Base-by-base conservation (phyloP, 1,140 invertebrate genomes). In the Leguminivora glycinivorella region DNA sequence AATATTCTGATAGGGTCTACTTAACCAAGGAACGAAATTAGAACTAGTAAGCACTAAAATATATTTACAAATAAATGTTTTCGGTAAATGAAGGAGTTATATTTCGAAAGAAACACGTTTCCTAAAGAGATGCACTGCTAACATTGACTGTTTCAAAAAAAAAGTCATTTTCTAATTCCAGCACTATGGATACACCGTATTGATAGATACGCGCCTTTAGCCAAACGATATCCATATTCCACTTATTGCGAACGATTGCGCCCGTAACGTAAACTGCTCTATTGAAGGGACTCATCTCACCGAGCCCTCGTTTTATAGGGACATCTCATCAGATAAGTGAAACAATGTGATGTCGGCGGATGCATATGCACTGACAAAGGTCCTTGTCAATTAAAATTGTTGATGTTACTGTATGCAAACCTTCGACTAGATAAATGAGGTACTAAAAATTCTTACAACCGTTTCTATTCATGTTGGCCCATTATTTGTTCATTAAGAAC, bases 331-430 rank as follows among this genome's bases (percentile, higher is more conserved):
- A 69, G 80, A 82, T 82, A 82, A 80, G 69, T 68, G 69, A 72
- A 75, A 82, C 80, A 82, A 82, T 82, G 76, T 75, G 73, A 19
- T 75, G 74, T 38, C 76, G 68, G 71, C 80, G 78, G 76, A 80
- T 80, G 72, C 34, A 79, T 76, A 75, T 71, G 76, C 78, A 74
- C 78, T 74, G 80, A 72, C 76, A 77, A 80, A 80, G 78, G 80
- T 80, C 80, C 76, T 77, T 77, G 80, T 82, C 76, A 82, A 82
- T 82, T 82, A 82, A 80, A 76, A 76, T 77, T 76, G 74, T 76
- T 77, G 72, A 76, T 77, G 67, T 47, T 58, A 76, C 73, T 82
- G 74, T 82, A 82, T 82, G 78, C 76, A 80, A 78, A 80, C 78
- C 72, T 77, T 77, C 58, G 66, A 56, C 52, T 26, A 70, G 43